These are phyloP conservation scores for Anorthoa munda DNA, from an alignment of 2,888 invertebrate genomes.

Conservation along the genomic window DNA sequence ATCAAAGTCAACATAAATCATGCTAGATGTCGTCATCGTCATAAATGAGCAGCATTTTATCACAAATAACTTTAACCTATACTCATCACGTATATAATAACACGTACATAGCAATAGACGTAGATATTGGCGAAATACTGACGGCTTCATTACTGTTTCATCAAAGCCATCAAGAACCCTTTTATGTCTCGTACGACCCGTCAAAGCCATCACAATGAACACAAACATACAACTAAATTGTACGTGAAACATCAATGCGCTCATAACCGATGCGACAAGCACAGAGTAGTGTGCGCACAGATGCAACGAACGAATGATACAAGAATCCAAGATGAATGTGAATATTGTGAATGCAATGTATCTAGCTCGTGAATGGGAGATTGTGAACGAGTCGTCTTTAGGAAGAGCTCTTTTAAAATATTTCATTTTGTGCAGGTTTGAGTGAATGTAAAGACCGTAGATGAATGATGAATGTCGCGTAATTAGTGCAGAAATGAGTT, in stretches of 20 bases:
- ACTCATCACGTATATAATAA: too few species aligned
- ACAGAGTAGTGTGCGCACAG: slow-evolving; percentile 50
- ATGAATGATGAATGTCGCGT: slow-evolving; percentile 18
- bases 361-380: slow-evolving; percentile 35
- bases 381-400: slow-evolving; percentile 47
- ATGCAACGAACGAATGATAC: slow-evolving; percentile 37
- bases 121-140: background rate
- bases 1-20: too few species aligned
- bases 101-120: background rate
- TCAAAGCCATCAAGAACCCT: slow-evolving; percentile 10
- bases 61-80: too few species aligned
- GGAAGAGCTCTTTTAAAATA: slow-evolving; percentile 10
- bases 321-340: slow-evolving; percentile 31
- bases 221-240: slow-evolving; percentile 64
- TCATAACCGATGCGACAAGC: slow-evolving; percentile 51
- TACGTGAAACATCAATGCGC: slow-evolving; percentile 68
- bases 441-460: slow-evolving; percentile 11
- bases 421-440: slow-evolving; percentile 17
- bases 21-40: too few species aligned
- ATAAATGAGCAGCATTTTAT: too few species aligned
- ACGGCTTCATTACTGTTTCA: background rate
- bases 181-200: background rate
- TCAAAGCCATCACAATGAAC: slow-evolving; percentile 20
- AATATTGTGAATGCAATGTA: slow-evolving; percentile 10
- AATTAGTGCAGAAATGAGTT: background rate